Conservation (phyloP, 2,113 vertebrate genomes). For the mouse (Mus musculus) region GRCm39 chr2:154569001-154569500, state of each 20-base stretch:
- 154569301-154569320: conserved; percentile 75
- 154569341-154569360: conserved; percentile 80
- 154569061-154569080: conserved; percentile 41
- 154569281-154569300: conserved; percentile 83
- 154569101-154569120: conserved; percentile 22
- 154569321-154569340: conserved; percentile 77
- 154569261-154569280: conserved; percentile 76
- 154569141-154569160: conserved; percentile 81
- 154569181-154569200: conserved; percentile 58
- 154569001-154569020: not conserved
- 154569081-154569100: conserved; percentile 48
- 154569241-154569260: conserved; percentile 83
- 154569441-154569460: conserved; percentile 84
- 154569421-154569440: conserved; percentile 88
- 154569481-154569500: conserved; percentile 80
- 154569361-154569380: conserved; percentile 87
- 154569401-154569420: conserved; percentile 73
- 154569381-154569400: conserved; percentile 91
- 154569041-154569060: conserved; percentile 43
- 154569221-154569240: conserved; percentile 85
- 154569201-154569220: conserved; percentile 75
- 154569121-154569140: conserved; percentile 81
- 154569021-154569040: not conserved
- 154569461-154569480: conserved; percentile 83
- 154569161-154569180: conserved; percentile 78